Percentiles rank a stretch among this genome's conserved stretches.
Evolutionary conservation across 2,888 invertebrate genomes (phyloP).

Genomic region (Stenodera caucasica): DNA sequence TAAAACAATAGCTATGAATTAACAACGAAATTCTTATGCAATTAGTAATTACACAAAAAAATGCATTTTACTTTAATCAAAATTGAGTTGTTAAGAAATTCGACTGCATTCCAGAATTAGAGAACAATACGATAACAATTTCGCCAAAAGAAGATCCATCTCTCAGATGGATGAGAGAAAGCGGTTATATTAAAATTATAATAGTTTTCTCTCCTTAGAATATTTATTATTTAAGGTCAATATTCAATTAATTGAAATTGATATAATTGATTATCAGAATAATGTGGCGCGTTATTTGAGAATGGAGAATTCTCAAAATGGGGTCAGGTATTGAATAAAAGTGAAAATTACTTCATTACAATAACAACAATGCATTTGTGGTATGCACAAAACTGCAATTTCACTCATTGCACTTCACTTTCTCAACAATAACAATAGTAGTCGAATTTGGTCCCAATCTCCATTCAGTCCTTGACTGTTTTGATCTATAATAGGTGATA

Average conservation of each 20-base stretch:
- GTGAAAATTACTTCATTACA: slow-evolving; percentile 23
- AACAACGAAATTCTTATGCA: background rate
- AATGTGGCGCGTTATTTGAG: too few relatives aligned
- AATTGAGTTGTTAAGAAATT: too few relatives aligned
- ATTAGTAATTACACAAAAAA: background rate
- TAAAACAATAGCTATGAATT: background rate
- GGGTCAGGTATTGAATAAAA: slow-evolving; percentile 28
- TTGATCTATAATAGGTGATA: too few relatives aligned
- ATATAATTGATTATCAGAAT: too few relatives aligned
- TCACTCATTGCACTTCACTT: too few relatives aligned
- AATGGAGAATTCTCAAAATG: background rate
- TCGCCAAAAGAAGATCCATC: slow-evolving; percentile 14
- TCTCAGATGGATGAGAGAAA: slow-evolving; percentile 16
- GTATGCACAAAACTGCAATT: too few relatives aligned
- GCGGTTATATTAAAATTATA: slow-evolving; percentile 19
- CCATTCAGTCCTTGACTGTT: too few relatives aligned
- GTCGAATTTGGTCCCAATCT: too few relatives aligned
- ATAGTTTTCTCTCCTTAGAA: slow-evolving; percentile 22
- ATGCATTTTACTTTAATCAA: background rate
- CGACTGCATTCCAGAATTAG: background rate
- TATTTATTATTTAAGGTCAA: slow-evolving; percentile 22
- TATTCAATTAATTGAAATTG: background rate
- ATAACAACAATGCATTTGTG: background rate
- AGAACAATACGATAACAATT: background rate
- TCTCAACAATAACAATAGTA: too few relatives aligned